Conservation (phyloP, 2,888 invertebrate species). For the Oxycera nigricornis region DNA sequence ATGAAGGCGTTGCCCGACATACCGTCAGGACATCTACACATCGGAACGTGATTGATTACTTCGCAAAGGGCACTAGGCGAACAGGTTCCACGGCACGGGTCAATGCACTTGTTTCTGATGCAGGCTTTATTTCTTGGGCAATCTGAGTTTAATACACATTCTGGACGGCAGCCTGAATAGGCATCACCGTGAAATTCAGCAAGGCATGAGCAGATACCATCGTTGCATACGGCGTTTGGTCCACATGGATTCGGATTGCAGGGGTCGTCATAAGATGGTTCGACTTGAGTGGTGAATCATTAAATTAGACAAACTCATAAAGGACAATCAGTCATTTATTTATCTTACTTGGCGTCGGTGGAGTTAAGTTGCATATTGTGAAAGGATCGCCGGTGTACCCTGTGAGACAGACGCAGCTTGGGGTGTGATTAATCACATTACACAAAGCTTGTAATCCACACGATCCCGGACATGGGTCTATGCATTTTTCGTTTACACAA, state of each 20-base stretch:
- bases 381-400: slow-evolving; percentile 80
- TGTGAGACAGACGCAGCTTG: slow-evolving; percentile 75
- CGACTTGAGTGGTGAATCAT: slow-evolving; percentile 51
- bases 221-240: slow-evolving; percentile 74
- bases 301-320: neutral
- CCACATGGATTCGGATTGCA: slow-evolving; percentile 79
- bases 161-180: slow-evolving; percentile 72
- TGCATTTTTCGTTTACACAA: slow-evolving; percentile 78
- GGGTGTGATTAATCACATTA: slow-evolving; percentile 74
- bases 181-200: slow-evolving; percentile 77
- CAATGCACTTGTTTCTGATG: slow-evolving; percentile 72
- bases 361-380: slow-evolving; percentile 60
- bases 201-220: slow-evolving; percentile 71
- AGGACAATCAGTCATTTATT: no score
- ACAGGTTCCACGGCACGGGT: slow-evolving; percentile 77
- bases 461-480: slow-evolving; percentile 82
- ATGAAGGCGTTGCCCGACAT: slow-evolving; percentile 78
- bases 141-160: slow-evolving; percentile 74
- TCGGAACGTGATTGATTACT: slow-evolving; percentile 74
- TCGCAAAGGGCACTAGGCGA: slow-evolving; percentile 73
- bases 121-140: slow-evolving; percentile 73
- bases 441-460: slow-evolving; percentile 73
- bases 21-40: slow-evolving; percentile 73
- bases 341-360: slow-evolving; percentile 39
- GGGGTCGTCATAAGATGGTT: slow-evolving; percentile 65